A percentile compares a stretch with the other conserved stretches of the same genome.
phyloP scores from a whole-genome alignment of 2,888 invertebrate species.

The Spicauda simplicius region DNA sequence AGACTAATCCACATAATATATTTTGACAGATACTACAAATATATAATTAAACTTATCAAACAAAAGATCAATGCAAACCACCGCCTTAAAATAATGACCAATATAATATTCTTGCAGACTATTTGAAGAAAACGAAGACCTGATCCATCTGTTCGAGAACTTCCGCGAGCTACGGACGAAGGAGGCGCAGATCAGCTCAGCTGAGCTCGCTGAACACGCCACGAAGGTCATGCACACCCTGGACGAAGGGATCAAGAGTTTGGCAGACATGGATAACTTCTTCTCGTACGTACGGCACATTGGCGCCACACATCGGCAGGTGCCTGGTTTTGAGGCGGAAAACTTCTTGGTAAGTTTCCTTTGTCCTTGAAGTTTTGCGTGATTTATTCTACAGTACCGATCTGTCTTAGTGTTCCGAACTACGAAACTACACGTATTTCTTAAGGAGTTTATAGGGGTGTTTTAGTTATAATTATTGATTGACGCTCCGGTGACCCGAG shows the following conservation, averaged over 20 bases:
- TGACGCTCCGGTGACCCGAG: no score
- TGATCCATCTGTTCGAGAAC: constrained; percentile 90
- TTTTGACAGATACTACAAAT: no score
- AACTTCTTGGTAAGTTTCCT: constrained; percentile 92
- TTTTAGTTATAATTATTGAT: no score
- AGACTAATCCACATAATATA: no score
- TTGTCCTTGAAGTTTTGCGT: not conserved
- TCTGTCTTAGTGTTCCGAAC: no score
- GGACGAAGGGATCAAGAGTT: constrained; percentile 93
- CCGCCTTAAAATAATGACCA: no score
- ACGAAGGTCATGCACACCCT: constrained; percentile 94
- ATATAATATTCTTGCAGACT: constrained; percentile 84
- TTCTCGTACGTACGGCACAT: constrained; percentile 91
- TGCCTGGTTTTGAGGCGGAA: constrained; percentile 92
- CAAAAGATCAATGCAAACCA: no score
- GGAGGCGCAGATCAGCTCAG: constrained; percentile 90
- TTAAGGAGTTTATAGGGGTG: no score
- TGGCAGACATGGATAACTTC: constrained; percentile 93
- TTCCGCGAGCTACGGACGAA: constrained; percentile 90
- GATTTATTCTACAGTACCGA: no score
- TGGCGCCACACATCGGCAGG: constrained; percentile 92
- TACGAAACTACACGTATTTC: no score
- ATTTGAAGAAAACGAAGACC: constrained; percentile 93
- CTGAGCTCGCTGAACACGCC: constrained; percentile 94
- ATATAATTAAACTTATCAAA: no score